Base-by-base conservation (phyloP, 2,888 invertebrate genomes). In the Elmis aenea region DNA sequence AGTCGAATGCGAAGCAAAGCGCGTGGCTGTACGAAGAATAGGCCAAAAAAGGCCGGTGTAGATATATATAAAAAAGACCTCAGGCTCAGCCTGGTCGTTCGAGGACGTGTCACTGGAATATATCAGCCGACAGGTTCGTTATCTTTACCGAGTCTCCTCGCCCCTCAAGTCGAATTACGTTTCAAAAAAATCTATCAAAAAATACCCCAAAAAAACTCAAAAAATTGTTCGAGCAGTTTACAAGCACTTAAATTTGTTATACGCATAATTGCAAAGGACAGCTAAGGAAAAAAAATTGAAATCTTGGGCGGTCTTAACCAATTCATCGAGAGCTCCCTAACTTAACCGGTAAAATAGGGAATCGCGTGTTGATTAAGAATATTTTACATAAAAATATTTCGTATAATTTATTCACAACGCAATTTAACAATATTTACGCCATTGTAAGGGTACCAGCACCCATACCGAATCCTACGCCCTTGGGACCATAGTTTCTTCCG, bases 371-470 rank as follows among this genome's bases (percentile, higher is more conserved):
- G 18, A 18, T 18, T 18, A 8, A 18, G 8, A 18, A 18, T 18
- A 8, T 18, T 8, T 18, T 18, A 18, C 18, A 23, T 15, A 21
- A 30, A 13, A 22, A n/a, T 11, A 13, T 29, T n/a, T 20, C 26
- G 13, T 37, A 25, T 4, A 27, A 26, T 34, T 40, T 37, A 37
- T 45, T 36, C 24, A 25, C 5, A n/a, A n/a, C n/a, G n/a, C n/a
- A n/a, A n/a, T n/a, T n/a, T n/a, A n/a, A n/a, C n/a, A n/a, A 5
- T 33, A 36, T 54, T 75, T 84, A 90, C 68, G 86, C 85, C 85
- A 87, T 90, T 60, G 89, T 84, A 57, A 90, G 77, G 62, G 86
- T 81, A 67, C 92, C 92, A 66, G 91, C 91, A 57, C 92, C 92
- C 74, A 91, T 75, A 52, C 92, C 92, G 63, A 82, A 92, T 49